Percentiles rank a stretch among this genome's conserved stretches.
phyloP scores from a whole-genome alignment of 1,140 invertebrate genomes.

The Bombus picipes region DNA sequence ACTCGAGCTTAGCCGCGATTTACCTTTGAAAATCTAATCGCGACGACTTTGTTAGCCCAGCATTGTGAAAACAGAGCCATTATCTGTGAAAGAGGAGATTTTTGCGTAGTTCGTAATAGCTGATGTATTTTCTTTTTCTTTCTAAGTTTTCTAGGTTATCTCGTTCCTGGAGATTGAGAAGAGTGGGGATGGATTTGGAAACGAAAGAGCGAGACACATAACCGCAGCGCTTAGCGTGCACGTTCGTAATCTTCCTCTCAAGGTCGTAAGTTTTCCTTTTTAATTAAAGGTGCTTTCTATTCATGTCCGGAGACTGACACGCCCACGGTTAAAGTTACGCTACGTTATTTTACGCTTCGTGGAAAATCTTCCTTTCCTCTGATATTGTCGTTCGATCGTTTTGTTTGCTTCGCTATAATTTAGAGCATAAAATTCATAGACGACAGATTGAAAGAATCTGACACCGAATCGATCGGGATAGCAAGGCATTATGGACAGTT shows the following conservation, averaged over 20 bases:
- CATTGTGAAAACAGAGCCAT: not conserved
- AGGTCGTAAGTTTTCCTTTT: slow-evolving; percentile 69
- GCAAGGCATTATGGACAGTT: not conserved
- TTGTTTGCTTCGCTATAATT: slow-evolving; percentile 44
- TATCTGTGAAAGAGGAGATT: not conserved
- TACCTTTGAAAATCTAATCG: not conserved
- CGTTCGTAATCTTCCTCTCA: slow-evolving; percentile 61
- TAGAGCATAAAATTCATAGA: slow-evolving; percentile 23
- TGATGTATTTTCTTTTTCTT: not conserved
- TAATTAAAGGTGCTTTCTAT: slow-evolving; percentile 75
- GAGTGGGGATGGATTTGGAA: not conserved
- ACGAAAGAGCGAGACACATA: not conserved
- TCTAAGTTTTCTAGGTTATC: not conserved
- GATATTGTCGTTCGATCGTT: slow-evolving; percentile 32
- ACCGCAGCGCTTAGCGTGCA: slow-evolving; percentile 10
- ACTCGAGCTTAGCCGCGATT: slow-evolving; percentile 3
- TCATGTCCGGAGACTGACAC: slow-evolving; percentile 63
- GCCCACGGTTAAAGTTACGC: slow-evolving; percentile 67
- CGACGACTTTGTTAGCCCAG: not conserved
- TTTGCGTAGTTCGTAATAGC: not conserved
- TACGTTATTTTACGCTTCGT: slow-evolving; percentile 67
- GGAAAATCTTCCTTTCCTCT: not conserved
- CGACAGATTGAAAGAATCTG: not conserved
- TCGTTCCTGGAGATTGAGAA: not conserved
- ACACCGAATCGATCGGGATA: not conserved